A percentile compares a stretch with the other conserved stretches of the same genome.
These are phyloP conservation scores for Eumeta japonica DNA, from an alignment of 1,140 invertebrate species.

Conservation along the genomic window DNA sequence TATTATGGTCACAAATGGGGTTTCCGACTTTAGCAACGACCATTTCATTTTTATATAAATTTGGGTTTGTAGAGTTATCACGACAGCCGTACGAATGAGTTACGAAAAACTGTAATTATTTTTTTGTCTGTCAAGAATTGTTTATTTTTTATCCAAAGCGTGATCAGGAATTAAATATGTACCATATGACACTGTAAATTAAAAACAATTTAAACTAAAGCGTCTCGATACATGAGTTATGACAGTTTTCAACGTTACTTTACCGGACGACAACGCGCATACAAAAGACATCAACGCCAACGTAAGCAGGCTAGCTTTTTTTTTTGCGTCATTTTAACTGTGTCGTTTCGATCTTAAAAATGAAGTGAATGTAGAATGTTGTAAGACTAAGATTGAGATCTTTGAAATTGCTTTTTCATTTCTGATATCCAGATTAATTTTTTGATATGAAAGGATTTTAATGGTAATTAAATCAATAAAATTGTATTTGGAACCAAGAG, in stretches of 20 bases:
- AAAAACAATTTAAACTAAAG: background rate
- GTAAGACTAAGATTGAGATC: too few species aligned
- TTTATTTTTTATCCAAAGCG: background rate
- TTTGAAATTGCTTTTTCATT: too few species aligned
- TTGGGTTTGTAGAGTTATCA: background rate
- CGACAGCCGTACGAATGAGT: background rate
- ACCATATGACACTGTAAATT: background rate
- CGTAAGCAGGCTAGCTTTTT: too few species aligned
- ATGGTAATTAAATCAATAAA: too few species aligned
- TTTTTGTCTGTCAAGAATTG: background rate
- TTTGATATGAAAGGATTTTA: too few species aligned
- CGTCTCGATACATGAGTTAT: background rate
- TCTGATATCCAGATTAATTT: too few species aligned
- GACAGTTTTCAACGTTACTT: background rate
- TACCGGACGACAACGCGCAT: too few species aligned
- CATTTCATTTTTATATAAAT: conserved; percentile 19
- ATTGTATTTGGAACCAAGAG: too few species aligned
- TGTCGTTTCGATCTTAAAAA: too few species aligned
- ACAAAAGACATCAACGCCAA: too few species aligned
- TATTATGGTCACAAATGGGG: conserved; percentile 47
- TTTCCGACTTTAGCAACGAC: conserved; percentile 33
- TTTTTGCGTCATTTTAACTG: too few species aligned
- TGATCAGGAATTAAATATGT: background rate
- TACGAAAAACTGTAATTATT: background rate
- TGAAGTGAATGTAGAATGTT: too few species aligned